These are phyloP conservation scores for Thymelicus acteon DNA, from an alignment of 2,888 invertebrate genomes.

Conservation along the genomic window DNA sequence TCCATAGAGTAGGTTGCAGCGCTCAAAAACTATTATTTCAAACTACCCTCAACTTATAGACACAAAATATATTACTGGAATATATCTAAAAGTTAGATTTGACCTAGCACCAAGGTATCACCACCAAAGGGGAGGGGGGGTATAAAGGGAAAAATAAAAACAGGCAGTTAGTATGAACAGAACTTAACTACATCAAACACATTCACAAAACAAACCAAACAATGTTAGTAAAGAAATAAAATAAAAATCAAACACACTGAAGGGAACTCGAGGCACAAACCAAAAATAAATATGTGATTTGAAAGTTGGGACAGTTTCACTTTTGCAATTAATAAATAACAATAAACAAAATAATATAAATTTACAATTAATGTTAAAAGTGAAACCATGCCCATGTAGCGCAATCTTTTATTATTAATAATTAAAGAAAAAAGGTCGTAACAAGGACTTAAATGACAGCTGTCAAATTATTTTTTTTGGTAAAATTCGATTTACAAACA, in stretches of 20 bases:
- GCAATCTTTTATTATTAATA: conserved; percentile 32
- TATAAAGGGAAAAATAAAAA: conserved; percentile 52
- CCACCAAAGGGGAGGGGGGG: conserved; percentile 63
- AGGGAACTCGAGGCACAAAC: conserved; percentile 44
- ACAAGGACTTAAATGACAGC: conserved; percentile 40
- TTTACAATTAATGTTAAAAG: conserved; percentile 38
- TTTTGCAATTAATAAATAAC: conserved; percentile 40
- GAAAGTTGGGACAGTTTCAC: conserved; percentile 52
- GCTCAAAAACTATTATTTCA: conserved; percentile 18
- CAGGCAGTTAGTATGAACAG: conserved; percentile 74
- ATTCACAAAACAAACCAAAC: conserved; percentile 62
- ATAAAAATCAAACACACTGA: conserved; percentile 52
- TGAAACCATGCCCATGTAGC: conserved; percentile 39
- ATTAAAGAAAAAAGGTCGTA: conserved; percentile 25
- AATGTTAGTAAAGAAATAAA: conserved; percentile 65
- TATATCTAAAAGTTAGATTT: conserved; percentile 54
- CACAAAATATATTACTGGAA: conserved; percentile 50
- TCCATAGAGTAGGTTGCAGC: conserved; percentile 39
- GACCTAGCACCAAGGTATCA: conserved; percentile 76
- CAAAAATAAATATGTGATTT: conserved; percentile 48
- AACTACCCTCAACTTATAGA: conserved; percentile 58
- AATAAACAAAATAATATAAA: conserved; percentile 32
- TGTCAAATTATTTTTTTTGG: conserved; percentile 34
- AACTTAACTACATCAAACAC: conserved; percentile 58
- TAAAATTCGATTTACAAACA: conserved; percentile 27